Base-by-base conservation (phyloP, 2,888 invertebrate genomes). In the Alcis repandata region DNA sequence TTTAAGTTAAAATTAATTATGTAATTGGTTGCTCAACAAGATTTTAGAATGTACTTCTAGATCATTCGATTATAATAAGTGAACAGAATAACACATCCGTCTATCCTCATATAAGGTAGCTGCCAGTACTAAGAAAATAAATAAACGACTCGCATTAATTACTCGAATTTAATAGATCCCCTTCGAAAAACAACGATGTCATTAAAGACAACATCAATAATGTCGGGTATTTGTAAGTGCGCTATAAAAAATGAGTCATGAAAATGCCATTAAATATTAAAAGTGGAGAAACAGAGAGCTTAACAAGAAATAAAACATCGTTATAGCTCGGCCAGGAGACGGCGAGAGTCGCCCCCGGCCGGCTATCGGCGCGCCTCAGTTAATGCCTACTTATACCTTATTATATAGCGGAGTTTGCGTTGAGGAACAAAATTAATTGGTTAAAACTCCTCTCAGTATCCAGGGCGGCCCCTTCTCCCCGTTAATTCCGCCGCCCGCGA, bases 401-500 rank as follows among this genome's bases (percentile, higher is more conserved):
- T 92, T 93, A 92, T 92, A 93, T 92, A 92, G 92, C 93, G 87
- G 90, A 93, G 93, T 93, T 93, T 93, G 93, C 92, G 93, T 93
- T 93, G 93, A 93, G 94, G 94, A 94, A 93, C 94, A 94, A 94
- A 94, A 94, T 94, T 94, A 94, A 94, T 94, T 94, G 94, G 94
- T 94, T 94, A 94, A 94, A 94, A 94, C 94, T 94, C 94, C 94
- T 94, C 94, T 93, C 92, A 89, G 93, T 93, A 93, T 93, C 93
- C 93, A 91, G 89, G 92, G 92, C 89, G 90, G 86, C 87, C 86
- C 84, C 88, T 83, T 78, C 90, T 84, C 91, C 90, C 90, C 86
- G 91, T 90, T 91, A 89, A 91, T 91, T 88, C 91, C 88, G 80
- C 74, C 83, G 67, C 84, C 84, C 84, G 79, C 82, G 79, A 76